Percentiles rank a stretch among this genome's conserved stretches.
phyloP scores from a whole-genome alignment of 2,888 invertebrate genomes.

The Ectemnius continuus region DNA sequence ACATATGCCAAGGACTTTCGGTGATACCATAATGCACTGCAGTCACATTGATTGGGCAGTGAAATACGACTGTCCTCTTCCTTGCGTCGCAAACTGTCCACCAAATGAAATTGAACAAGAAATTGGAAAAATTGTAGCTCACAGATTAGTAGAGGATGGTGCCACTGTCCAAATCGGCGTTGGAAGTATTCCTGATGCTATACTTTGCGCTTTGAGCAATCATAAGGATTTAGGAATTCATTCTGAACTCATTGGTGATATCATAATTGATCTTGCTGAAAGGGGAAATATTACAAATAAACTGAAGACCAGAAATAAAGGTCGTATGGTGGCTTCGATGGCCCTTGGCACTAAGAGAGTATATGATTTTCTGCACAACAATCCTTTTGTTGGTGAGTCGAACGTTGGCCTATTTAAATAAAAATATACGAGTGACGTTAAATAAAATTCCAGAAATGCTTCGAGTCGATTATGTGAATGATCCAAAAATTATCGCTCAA shows the following conservation, averaged over 20 bases:
- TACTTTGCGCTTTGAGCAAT: slow-evolving; percentile 79
- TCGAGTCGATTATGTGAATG: slow-evolving; percentile 80
- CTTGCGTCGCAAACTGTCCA: slow-evolving; percentile 75
- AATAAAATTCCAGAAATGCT: slow-evolving; percentile 77
- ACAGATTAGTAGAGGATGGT: slow-evolving; percentile 82
- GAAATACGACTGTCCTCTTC: slow-evolving; percentile 76
- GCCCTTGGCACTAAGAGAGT: slow-evolving; percentile 81
- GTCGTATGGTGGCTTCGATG: slow-evolving; percentile 82
- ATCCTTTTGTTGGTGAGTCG: slow-evolving; percentile 81
- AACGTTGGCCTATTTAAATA: neutral
- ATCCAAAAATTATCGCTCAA: slow-evolving; percentile 79
- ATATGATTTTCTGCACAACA: slow-evolving; percentile 83
- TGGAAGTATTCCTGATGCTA: slow-evolving; percentile 83
- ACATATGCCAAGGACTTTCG: slow-evolving; percentile 82
- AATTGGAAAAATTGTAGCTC: slow-evolving; percentile 82
- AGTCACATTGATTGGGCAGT: slow-evolving; percentile 83
- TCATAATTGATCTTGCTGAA: slow-evolving; percentile 81
- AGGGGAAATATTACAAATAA: slow-evolving; percentile 82
- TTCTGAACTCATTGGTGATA: slow-evolving; percentile 83
- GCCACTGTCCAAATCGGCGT: slow-evolving; percentile 84
- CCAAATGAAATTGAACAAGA: slow-evolving; percentile 79
- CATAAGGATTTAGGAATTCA: slow-evolving; percentile 84
- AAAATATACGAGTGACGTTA: neutral
- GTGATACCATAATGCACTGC: slow-evolving; percentile 81
- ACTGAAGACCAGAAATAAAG: slow-evolving; percentile 80